phyloP scores from a whole-genome alignment of 2,113 vertebrate species.

The Eulemur rufifrons region DNA sequence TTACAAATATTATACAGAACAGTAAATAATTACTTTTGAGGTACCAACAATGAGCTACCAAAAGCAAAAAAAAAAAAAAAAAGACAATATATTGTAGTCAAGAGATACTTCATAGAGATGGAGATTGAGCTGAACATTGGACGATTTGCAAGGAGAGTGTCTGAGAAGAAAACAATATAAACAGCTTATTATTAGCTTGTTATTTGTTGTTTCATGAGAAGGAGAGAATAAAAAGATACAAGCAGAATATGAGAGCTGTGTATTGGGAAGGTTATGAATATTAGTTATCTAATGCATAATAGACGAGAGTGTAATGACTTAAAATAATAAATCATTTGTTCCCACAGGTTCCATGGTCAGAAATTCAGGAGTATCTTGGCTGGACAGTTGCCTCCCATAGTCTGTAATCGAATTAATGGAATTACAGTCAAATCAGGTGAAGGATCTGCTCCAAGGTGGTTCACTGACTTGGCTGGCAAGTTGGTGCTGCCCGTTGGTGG shows the following conservation, averaged over 20 bases:
- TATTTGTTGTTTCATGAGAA: neutral
- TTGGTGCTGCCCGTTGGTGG: neutral
- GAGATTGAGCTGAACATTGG: neutral
- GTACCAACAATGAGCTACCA: neutral
- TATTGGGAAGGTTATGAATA: neutral
- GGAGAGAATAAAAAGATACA: neutral
- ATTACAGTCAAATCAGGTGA: neutral
- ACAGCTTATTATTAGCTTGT: neutral
- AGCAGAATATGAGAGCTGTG: neutral
- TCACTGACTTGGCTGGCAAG: neutral
- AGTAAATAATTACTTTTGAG: neutral
- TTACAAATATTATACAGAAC: neutral
- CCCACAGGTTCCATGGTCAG: neutral
- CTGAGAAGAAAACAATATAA: neutral
- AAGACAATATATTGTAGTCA: neutral
- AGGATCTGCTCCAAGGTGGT: neutral
- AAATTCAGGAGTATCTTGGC: neutral
- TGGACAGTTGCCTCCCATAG: neutral
- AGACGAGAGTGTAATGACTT: neutral
- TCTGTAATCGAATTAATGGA: neutral
- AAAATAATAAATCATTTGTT: neutral
- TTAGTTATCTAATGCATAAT: neutral
- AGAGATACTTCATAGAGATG: neutral
- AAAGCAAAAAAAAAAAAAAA: neutral
- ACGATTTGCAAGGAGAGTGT: neutral